Conservation (phyloP, 2,888 invertebrate species). For the Sepioteuthis lessoniana region DNA sequence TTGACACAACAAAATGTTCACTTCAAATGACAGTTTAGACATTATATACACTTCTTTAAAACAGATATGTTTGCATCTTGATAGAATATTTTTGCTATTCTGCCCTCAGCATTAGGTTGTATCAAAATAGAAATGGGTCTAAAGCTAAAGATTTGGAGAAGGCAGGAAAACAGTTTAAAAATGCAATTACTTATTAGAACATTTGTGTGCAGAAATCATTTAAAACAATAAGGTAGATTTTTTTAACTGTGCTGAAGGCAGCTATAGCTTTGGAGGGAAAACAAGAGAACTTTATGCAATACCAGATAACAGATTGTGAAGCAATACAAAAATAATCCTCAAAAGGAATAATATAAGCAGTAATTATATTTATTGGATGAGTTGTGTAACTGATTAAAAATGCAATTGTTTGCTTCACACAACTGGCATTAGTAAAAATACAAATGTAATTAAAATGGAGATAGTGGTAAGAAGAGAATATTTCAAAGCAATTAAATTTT, state of each 20-base stretch:
- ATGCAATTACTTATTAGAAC: neutral
- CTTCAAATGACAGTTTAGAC: neutral
- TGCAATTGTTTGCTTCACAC: neutral
- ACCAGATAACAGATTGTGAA: neutral
- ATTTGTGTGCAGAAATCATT: neutral
- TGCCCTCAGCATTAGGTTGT: neutral
- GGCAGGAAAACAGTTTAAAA: neutral
- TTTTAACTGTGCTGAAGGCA: slow-evolving; percentile 3
- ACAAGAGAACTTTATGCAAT: neutral
- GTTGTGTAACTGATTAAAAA: neutral
- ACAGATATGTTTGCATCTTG: neutral
- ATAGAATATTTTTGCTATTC: slow-evolving; percentile 23
- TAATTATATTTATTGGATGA: neutral
- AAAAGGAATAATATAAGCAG: neutral
- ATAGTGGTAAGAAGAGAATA: neutral
- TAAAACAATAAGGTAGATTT: neutral
- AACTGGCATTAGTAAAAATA: neutral
- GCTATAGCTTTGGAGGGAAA: slow-evolving; percentile 14
- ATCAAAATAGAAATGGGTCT: neutral
- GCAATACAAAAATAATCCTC: slow-evolving; percentile 1
- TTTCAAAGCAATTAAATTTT: neutral
- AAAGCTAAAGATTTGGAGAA: neutral
- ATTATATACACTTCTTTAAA: neutral
- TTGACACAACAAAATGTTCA: neutral
- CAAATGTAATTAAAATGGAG: neutral